Conservation (phyloP, 2,797 vertebrate genomes). For the Erithacus rubecula region DNA sequence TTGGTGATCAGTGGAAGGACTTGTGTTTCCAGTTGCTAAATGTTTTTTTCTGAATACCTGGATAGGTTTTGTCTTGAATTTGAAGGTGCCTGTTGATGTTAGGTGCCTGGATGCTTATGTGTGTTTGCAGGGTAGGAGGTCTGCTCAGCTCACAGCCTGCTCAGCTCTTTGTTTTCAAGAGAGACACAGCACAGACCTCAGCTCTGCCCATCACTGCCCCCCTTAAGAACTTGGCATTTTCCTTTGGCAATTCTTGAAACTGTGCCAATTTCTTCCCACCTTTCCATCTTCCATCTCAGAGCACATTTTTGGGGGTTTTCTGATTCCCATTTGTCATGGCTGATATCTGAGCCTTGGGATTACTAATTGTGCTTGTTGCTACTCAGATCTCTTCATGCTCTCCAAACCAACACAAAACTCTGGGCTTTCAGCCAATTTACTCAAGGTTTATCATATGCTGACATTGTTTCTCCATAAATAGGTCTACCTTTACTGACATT, state of each 20-base stretch:
- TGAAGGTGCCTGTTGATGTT: neutral
- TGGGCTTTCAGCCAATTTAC: slow-evolving; percentile 61
- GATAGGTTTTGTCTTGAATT: neutral
- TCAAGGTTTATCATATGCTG: slow-evolving; percentile 65
- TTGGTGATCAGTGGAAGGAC: neutral
- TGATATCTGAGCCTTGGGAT: neutral
- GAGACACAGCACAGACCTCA: neutral
- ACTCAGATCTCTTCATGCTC: slow-evolving; percentile 1
- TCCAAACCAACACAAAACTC: slow-evolving; percentile 44
- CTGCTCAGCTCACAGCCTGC: neutral
- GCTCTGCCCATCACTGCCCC: neutral
- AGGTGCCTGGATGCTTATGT: neutral
- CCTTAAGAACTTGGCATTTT: neutral
- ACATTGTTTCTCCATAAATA: slow-evolving; percentile 68
- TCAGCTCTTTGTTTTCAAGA: neutral
- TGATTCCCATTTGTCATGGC: neutral
- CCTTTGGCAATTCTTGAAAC: neutral
- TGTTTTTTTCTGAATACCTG: neutral
- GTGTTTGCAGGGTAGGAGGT: neutral
- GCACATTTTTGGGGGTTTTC: neutral
- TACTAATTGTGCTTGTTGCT: neutral
- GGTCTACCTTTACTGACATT: slow-evolving; percentile 62
- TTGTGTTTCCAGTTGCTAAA: accelerated
- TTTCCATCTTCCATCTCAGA: neutral
- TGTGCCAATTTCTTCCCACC: neutral